These are phyloP conservation scores for Anthopleura sola DNA, from an alignment of 64 coral and sea anemone species.

Conservation along the genomic window DNA sequence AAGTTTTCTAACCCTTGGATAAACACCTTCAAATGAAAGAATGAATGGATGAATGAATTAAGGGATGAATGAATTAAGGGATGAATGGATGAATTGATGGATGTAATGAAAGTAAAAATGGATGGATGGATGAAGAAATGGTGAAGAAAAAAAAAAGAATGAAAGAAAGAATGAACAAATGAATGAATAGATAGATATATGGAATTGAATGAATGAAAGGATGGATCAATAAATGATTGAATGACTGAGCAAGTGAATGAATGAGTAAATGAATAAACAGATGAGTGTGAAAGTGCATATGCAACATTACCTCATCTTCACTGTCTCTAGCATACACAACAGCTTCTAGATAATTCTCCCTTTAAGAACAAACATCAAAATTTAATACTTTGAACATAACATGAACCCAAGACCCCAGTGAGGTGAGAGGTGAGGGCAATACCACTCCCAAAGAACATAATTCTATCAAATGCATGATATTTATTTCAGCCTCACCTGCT, in stretches of 20 bases:
- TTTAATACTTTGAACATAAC: not conserved
- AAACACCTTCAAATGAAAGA: conserved; percentile 62
- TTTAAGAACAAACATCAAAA: conserved; percentile 7
- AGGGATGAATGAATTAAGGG: not conserved
- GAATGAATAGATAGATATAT: too few relatives aligned
- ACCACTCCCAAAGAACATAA: too few relatives aligned
- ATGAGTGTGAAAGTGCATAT: not conserved
- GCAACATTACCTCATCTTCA: conserved; percentile 64
- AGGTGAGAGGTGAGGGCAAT: too few relatives aligned
- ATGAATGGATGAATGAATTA: not conserved
- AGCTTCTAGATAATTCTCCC: conserved; percentile 97
- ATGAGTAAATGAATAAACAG: not conserved
- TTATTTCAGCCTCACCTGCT: conserved; percentile 63
- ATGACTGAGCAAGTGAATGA: too few relatives aligned
- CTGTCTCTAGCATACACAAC: conserved; percentile 71
- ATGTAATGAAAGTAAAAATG: too few relatives aligned
- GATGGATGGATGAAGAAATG: too few relatives aligned
- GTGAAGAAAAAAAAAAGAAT: too few relatives aligned
- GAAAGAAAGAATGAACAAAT: too few relatives aligned
- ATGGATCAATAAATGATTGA: too few relatives aligned
- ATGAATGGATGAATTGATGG: not conserved
- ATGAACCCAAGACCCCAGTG: too few relatives aligned
- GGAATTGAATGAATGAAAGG: too few relatives aligned
- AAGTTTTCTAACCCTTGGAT: conserved; percentile 88
- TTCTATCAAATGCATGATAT: not conserved